A percentile compares a stretch with the other conserved stretches of the same genome.
These are phyloP conservation scores for Drosophila cardini DNA, from an alignment of 1,140 invertebrate genomes.

Conservation along the genomic window DNA sequence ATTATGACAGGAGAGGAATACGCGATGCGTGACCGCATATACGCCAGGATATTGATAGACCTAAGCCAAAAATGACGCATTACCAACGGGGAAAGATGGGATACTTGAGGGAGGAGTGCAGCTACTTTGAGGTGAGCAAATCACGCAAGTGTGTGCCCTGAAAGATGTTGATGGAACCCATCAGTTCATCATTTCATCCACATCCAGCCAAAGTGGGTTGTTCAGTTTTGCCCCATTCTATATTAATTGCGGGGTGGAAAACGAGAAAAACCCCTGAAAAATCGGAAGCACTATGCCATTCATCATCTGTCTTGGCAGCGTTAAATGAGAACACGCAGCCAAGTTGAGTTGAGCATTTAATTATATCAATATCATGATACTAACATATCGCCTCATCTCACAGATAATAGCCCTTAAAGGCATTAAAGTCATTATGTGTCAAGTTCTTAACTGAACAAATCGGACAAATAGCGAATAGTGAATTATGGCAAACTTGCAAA, in stretches of 20 bases:
- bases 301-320: slow-evolving; percentile 54
- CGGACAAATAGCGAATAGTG: slow-evolving; percentile 15
- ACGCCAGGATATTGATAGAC: slow-evolving; percentile 57
- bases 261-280: slow-evolving; percentile 30
- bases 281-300: slow-evolving; percentile 58
- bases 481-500: slow-evolving; percentile 44
- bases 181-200: slow-evolving; percentile 5
- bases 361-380: slow-evolving; percentile 42
- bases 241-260: slow-evolving; percentile 78
- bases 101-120: not conserved
- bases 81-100: slow-evolving; percentile 2
- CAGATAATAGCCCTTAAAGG: slow-evolving; percentile 45
- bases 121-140: slow-evolving; percentile 61
- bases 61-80: slow-evolving; percentile 40
- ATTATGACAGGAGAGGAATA: slow-evolving; percentile 68
- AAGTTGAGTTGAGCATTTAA: slow-evolving; percentile 66
- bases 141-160: slow-evolving; percentile 61
- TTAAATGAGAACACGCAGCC: slow-evolving; percentile 43
- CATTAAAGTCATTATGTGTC: slow-evolving; percentile 49
- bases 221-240: slow-evolving; percentile 26
- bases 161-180: slow-evolving; percentile 62
- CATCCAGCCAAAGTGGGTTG: slow-evolving; percentile 29
- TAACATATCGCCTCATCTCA: slow-evolving; percentile 5
- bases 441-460: slow-evolving; percentile 44
- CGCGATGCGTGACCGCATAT: slow-evolving; percentile 73